Conservation (phyloP, 2,113 vertebrate genomes). For the Pedetes capensis region DNA sequence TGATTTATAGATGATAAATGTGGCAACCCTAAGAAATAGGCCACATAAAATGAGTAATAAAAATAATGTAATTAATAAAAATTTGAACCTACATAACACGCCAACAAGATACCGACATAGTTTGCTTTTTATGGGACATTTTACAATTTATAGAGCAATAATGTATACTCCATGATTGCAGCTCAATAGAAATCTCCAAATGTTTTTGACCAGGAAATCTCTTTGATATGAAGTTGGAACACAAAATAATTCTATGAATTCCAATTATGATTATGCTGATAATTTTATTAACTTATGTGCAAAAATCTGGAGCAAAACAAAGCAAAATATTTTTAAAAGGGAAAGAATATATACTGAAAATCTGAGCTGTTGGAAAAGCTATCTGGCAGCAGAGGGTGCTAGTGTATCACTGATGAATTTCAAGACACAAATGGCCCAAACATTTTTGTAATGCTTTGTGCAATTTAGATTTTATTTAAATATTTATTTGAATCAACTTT, state of each 20-base stretch:
- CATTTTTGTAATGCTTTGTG: neutral
- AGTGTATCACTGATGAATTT: conserved; percentile 45
- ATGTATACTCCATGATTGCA: conserved; percentile 6
- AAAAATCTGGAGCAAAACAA: neutral
- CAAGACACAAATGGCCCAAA: neutral
- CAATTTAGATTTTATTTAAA: conserved; percentile 74
- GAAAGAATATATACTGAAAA: fast-evolving
- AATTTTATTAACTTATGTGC: neutral
- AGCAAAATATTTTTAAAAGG: neutral
- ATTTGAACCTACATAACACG: conserved; percentile 14
- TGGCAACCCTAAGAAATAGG: neutral
- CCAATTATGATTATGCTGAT: conserved; percentile 28
- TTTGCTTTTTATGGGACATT: neutral
- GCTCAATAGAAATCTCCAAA: neutral
- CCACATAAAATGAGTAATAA: neutral
- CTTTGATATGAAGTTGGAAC: conserved; percentile 18
- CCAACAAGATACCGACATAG: conserved; percentile 13
- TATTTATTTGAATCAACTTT: conserved; percentile 78
- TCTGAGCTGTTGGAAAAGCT: neutral
- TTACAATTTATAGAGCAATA: conserved; percentile 45
- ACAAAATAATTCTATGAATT: neutral
- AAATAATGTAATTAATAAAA: neutral
- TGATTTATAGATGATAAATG: conserved; percentile 23
- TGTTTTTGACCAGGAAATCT: neutral
- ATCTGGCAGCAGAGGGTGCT: conserved; percentile 81